Conservation (phyloP, 2,888 invertebrate genomes). For the Hemaris fuciformis region DNA sequence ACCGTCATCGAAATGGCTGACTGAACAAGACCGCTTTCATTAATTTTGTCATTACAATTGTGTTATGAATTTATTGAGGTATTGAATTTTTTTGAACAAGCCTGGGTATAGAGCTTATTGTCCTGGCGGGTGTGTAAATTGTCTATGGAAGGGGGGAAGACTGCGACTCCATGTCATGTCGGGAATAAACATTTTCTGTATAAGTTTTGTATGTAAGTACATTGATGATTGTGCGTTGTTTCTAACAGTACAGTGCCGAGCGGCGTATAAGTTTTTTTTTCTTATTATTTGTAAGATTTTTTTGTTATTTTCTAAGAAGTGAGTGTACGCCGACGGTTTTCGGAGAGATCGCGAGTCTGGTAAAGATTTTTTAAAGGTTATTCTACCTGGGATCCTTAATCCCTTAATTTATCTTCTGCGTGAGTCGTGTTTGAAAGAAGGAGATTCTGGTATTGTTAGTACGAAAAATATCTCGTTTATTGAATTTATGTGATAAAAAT, state of each 20-base stretch:
- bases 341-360: not conserved
- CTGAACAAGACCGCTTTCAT: not conserved
- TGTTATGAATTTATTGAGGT: not conserved
- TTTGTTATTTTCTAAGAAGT: not conserved
- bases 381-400: no score
- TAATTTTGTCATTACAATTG: not conserved
- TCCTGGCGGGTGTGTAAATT: not conserved
- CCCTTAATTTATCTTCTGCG: no score
- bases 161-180: not conserved
- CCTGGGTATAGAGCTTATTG: not conserved
- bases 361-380: no score
- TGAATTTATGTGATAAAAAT: no score
- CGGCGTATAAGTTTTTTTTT: not conserved
- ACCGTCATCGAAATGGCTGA: not conserved
- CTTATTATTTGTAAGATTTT: no score
- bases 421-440: no score
- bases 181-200: not conserved
- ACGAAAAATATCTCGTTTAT: no score
- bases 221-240: not conserved
- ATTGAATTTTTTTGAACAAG: not conserved
- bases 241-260: not conserved
- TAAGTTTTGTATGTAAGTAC: not conserved
- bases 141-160: not conserved
- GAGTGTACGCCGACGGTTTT: not conserved
- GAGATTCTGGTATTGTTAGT: no score